Conservation (phyloP, 2,888 invertebrate genomes). For the Perizoma flavofasciatum region DNA sequence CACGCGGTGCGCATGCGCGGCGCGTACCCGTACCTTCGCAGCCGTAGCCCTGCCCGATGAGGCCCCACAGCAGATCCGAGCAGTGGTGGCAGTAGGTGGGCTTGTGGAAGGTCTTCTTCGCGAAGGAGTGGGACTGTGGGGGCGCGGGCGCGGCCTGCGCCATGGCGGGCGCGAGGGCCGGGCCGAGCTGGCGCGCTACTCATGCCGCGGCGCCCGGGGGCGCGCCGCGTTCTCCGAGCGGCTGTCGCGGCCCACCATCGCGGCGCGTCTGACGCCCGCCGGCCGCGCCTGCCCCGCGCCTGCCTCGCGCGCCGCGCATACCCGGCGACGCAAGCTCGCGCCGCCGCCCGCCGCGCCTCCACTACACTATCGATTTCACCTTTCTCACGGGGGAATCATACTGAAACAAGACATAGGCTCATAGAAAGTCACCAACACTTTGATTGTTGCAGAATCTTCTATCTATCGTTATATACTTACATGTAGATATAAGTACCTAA, state of each 20-base stretch:
- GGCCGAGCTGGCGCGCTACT: constrained; percentile 81
- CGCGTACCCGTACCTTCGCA: constrained; percentile 99
- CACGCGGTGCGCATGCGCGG: constrained; percentile 76
- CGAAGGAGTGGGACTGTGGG: constrained; percentile 95
- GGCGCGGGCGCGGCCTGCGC: constrained; percentile 85
- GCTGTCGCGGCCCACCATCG: constrained; percentile 84
- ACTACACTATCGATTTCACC: constrained; percentile 59
- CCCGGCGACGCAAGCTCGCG: constrained; percentile 43
- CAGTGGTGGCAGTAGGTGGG: constrained; percentile 99
- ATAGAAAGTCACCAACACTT: constrained; percentile 1
- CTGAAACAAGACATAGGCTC: constrained; percentile 14
- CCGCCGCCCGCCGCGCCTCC: constrained; percentile 18
- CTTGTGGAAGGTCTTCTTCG: constrained; percentile 99
- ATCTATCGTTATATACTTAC: neutral
- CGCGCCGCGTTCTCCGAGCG: constrained; percentile 84
- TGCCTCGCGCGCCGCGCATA: constrained; percentile 43
- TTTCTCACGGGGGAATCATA: constrained; percentile 38
- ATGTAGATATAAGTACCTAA: too few species aligned
- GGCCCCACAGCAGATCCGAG: constrained; percentile 99
- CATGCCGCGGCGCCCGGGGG: constrained; percentile 83
- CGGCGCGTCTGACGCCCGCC: constrained; percentile 80
- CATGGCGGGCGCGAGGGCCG: constrained; percentile 83
- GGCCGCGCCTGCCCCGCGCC: constrained; percentile 52
- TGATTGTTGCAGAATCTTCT: constrained; percentile 8
- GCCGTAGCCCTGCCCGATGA: constrained; percentile 99